Evolutionary conservation across 2,888 invertebrate genomes (phyloP).

Genomic region (Cephonodes hylas): DNA sequence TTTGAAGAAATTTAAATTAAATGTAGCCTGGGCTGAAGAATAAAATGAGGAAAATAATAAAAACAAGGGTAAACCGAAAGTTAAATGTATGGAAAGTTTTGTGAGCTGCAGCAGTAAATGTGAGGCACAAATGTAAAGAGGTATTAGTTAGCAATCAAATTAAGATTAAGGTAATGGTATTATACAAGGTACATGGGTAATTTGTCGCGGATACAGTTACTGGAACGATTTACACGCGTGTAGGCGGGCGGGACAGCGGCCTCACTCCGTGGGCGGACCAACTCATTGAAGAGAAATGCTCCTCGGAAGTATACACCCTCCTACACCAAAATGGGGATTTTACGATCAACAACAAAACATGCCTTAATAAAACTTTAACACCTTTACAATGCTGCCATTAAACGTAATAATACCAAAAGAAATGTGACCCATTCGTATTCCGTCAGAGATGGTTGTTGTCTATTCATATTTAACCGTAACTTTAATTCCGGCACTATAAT

Average conservation of each 20-base stretch:
- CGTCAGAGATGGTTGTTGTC: conserved; percentile 14
- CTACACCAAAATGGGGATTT: conserved; percentile 57
- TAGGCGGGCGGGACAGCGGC: conserved; percentile 59
- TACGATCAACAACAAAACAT: conserved; percentile 59
- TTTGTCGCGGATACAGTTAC: conserved; percentile 73
- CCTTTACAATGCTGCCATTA: conserved; percentile 44
- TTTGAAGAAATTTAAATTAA: no score
- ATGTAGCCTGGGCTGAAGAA: no score
- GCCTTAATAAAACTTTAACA: conserved; percentile 58
- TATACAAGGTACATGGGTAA: conserved; percentile 36
- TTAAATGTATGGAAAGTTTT: neutral
- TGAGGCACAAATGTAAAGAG: neutral
- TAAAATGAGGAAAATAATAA: neutral
- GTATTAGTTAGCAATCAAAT: conserved; percentile 3
- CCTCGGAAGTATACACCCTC: conserved; percentile 45
- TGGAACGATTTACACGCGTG: conserved; percentile 64
- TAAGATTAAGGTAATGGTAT: neutral
- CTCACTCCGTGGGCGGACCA: conserved; percentile 60
- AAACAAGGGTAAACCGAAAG: neutral
- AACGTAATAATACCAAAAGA: conserved; percentile 33
- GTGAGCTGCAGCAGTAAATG: neutral
- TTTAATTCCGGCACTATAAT: conserved; percentile 20
- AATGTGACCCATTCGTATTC: conserved; percentile 26
- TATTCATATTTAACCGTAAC: conserved; percentile 20
- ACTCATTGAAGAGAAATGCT: conserved; percentile 65